Evolutionary conservation across 2,888 invertebrate genomes (phyloP), one percentile per base, ranked within the genome.

Genomic region (Endotricha flammealis): DNA sequence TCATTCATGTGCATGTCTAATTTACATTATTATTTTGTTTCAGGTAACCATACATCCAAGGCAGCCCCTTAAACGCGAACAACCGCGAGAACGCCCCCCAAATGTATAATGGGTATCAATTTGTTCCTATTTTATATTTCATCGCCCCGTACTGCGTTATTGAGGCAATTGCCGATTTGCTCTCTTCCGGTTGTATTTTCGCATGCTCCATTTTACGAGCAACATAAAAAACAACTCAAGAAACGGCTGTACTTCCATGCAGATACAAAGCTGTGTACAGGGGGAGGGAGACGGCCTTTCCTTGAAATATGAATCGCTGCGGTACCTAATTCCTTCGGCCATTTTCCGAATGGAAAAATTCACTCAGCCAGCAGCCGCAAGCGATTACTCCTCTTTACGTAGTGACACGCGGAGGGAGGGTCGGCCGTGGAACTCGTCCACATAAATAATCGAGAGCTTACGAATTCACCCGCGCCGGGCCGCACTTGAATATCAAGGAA

Each of bases 361-460:
- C 79, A 77, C 75, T 79, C 73, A 69, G 65, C 65, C 42, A 57
- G 59, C 66, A 69, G 64, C 76, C 74, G 61, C 72, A 61, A 73
- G 71, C 77, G 76, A 80, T 83, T 78, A 82, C 74, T 80, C 64
- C 72, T 74, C 66, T 67, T 70, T 72, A 69, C 59, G 63, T 50
- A 72, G 76, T 74, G 73, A 76, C 76, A 71, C 62, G 64, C 60
- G 52, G 60, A 40, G 61, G 60, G 58, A 50, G 56, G 64, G 57
- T 56, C 55, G 56, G 50, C 42, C 55, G 47, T 50, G 46, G 48
- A 48, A 57, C 52, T 57, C 61, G 64, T 64, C 67, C 70, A 73
- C 72, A 77, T 81, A 79, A 82, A 83, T 82, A 82, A 82, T 75
- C 73, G 71, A 57, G 64, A 67, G 73, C 76, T 79, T 74, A 78